A percentile compares a stretch with the other conserved stretches of the same genome.
Conservation (phyloP, 2,888 invertebrate genomes). For the Syrphus vitripennis region DNA sequence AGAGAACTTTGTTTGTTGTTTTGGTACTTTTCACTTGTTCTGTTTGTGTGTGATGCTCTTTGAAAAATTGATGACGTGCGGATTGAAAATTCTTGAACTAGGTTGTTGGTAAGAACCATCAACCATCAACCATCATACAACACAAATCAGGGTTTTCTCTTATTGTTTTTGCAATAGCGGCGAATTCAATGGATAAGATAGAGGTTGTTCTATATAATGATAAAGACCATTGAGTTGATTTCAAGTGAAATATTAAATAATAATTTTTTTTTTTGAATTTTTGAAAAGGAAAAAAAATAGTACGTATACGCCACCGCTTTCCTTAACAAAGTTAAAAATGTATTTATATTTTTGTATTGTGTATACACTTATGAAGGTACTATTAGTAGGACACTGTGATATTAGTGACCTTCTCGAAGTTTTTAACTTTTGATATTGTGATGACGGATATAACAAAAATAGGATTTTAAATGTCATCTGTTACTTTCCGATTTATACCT, state of each 20-base stretch:
- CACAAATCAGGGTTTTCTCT: neutral
- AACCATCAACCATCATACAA: too few species aligned
- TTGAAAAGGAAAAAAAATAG: neutral
- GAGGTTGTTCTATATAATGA: neutral
- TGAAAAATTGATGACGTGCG: constrained; percentile 59
- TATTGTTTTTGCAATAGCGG: constrained; percentile 18
- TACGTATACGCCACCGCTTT: neutral
- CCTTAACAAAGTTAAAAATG: neutral
- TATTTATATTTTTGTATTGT: too few species aligned
- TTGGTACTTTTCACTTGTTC: neutral
- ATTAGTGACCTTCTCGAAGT: too few species aligned
- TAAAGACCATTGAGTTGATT: neutral
- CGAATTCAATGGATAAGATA: constrained; percentile 6
- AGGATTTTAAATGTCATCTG: too few species aligned
- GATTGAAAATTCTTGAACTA: constrained; percentile 48
- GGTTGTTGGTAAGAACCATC: constrained; percentile 18
- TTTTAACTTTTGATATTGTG: too few species aligned
- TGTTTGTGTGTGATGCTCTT: neutral
- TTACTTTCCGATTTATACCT: too few species aligned
- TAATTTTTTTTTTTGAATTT: neutral
- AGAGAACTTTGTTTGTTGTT: neutral
- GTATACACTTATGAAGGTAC: neutral
- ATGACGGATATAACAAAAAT: too few species aligned
- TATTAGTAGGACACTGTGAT: too few species aligned
- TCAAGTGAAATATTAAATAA: neutral